A percentile compares a stretch with the other conserved stretches of the same genome.
Conservation (phyloP, 2,797 vertebrate genomes). For the Tinamus major region DNA sequence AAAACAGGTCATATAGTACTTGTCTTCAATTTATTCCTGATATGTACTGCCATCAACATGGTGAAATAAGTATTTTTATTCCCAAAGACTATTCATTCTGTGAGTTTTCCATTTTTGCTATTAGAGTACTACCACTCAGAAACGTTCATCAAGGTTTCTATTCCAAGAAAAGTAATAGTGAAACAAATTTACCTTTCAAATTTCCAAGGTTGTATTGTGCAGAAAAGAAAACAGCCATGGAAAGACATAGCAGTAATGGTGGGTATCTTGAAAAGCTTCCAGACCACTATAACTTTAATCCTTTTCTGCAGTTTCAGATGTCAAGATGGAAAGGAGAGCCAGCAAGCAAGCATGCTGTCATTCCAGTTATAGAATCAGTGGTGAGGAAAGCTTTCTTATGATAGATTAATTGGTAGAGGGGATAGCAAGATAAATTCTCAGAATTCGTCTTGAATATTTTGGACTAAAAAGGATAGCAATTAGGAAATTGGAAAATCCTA, state of each 20-base stretch:
- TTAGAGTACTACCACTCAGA: not conserved
- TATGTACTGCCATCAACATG: not conserved
- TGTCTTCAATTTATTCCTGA: conserved; percentile 14
- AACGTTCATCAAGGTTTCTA: not conserved
- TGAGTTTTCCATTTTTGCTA: conserved; percentile 12
- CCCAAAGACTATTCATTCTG: not conserved
- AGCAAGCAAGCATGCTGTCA: not conserved
- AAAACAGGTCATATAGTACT: conserved; percentile 14
- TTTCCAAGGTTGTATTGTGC: not conserved
- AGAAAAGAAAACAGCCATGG: not conserved
- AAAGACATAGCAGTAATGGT: not conserved
- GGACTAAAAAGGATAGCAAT: not conserved
- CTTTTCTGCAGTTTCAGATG: not conserved
- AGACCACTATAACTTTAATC: not conserved
- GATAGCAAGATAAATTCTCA: not conserved
- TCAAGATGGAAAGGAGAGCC: not conserved
- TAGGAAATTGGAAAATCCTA: too few relatives aligned
- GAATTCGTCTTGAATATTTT: not conserved
- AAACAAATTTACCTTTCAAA: conserved; percentile 13
- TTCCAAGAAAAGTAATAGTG: conserved; percentile 15
- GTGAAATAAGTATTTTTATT: conserved; percentile 7
- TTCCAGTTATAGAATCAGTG: not conserved
- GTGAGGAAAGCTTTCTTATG: not conserved
- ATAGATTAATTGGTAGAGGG: not conserved
- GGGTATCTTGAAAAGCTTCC: not conserved